phyloP scores from a whole-genome alignment of 1,140 invertebrate species.

The Diorhabda sublineata region DNA sequence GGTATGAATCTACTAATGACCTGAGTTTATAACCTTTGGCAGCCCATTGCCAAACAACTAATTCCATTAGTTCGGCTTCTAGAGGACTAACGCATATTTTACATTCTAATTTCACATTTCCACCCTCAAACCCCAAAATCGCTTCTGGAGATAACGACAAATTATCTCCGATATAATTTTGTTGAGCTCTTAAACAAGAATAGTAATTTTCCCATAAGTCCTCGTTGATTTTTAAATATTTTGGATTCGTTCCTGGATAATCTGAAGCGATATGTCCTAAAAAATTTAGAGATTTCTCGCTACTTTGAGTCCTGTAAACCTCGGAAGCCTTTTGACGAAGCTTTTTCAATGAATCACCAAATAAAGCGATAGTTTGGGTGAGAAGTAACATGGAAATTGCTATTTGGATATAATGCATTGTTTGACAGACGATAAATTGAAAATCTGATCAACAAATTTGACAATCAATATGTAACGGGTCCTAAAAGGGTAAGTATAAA shows the following conservation, averaged over 20 bases:
- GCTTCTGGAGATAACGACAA: constrained; percentile 45
- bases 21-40: constrained; percentile 13
- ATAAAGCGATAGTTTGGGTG: constrained; percentile 3
- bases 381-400: constrained; percentile 6
- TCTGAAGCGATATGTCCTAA: constrained; percentile 46
- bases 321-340: constrained; percentile 42
- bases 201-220: constrained; percentile 53
- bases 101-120: constrained; percentile 51
- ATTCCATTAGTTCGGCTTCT: constrained; percentile 41
- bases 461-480: no score
- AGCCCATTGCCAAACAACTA: constrained; percentile 50
- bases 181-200: constrained; percentile 46
- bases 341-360: constrained; percentile 28
- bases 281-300: constrained; percentile 42
- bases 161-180: constrained; percentile 36
- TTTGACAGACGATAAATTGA: no score
- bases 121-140: constrained; percentile 47
- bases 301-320: constrained; percentile 40
- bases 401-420: background rate
- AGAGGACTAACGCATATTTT: constrained; percentile 51
- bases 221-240: constrained; percentile 42
- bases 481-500: no score
- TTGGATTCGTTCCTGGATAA: constrained; percentile 48
- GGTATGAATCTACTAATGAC: background rate
- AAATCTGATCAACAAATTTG: no score